Evolutionary conservation across 2,797 vertebrate genomes (phyloP), one percentile per base, ranked within the genome.

Genomic region (Sphenopsis melanotis): DNA sequence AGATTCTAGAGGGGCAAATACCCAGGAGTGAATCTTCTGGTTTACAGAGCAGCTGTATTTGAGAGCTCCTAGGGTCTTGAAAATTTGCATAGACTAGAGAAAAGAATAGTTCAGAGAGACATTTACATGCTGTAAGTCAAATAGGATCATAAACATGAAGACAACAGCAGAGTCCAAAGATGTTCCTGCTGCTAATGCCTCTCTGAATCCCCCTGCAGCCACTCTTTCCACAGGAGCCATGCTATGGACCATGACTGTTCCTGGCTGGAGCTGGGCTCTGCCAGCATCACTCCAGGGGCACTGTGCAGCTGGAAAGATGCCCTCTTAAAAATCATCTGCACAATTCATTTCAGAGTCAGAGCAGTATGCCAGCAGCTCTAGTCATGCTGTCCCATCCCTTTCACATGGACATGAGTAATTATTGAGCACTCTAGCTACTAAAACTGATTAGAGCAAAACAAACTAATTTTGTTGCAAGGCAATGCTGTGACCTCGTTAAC

Each of bases 361-460:
- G 76, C 42, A 63, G 71, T 7, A 78, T 84, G 89, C 78, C 91
- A 82, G 89, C 78, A 87, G 68, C 59, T 26, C 36, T 9, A 27
- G 21, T 80, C 87, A 27, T 7, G 17, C 81, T 83, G 71, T 59
- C 91, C 91, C 93, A 68, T 44, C 84, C 63, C 89, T 50, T 95
- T 53, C 78, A 63, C 47, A 70, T 92, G 64, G 82, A 70, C 91
- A 84, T 3, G 19, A 91, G 89, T 83, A 91, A 85, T 93, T 86
- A 92, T 4, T 39, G 39, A 88, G 89, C 80, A 85, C 42, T 91
- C 68, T 24, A 83, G 81, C 78, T 63, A 77, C 84, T 70, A 70
- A 72, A 89, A 74, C 72, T 81, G 90, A 94, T 94, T 39, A 90
- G 27, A 80, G 80, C 74, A 94, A 95, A 93, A 89, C 74, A 94